A percentile compares a stretch with the other conserved stretches of the same genome.
Conservation (phyloP, 2,113 vertebrate species). For the Callithrix jacchus region DNA sequence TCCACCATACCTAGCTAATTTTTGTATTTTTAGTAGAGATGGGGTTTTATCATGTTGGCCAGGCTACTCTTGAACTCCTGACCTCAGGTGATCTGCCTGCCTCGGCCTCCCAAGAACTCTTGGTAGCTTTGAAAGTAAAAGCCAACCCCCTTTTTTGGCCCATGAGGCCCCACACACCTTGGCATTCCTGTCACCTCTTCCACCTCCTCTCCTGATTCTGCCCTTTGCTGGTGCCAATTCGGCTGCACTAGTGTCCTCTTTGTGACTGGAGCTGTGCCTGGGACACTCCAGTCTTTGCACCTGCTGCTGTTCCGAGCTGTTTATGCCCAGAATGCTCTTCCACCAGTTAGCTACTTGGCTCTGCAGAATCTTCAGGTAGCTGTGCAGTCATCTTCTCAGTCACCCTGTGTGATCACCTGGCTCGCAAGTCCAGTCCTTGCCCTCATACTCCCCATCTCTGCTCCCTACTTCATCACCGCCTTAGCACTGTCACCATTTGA, state of each 20-base stretch:
- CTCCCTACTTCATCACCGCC: background rate
- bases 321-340: too few species aligned
- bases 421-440: background rate
- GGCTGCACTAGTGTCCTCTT: background rate
- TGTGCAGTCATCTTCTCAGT: background rate
- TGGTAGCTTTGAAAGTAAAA: background rate
- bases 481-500: background rate
- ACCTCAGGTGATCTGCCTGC: too few species aligned
- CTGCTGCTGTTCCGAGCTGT: background rate
- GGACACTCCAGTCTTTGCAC: background rate
- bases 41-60: too few species aligned
- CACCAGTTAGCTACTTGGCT: background rate
- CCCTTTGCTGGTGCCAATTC: background rate
- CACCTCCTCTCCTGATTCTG: background rate
- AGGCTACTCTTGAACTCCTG: too few species aligned
- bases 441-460: fast-evolving
- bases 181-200: background rate
- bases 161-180: fast-evolving
- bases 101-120: background rate
- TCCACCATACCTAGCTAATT: too few species aligned
- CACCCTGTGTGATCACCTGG: background rate
- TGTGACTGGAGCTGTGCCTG: background rate
- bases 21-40: too few species aligned
- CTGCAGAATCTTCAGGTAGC: background rate
- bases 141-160: background rate